phyloP scores from a whole-genome alignment of 2,113 vertebrate genomes.

The Felis chaus region DNA sequence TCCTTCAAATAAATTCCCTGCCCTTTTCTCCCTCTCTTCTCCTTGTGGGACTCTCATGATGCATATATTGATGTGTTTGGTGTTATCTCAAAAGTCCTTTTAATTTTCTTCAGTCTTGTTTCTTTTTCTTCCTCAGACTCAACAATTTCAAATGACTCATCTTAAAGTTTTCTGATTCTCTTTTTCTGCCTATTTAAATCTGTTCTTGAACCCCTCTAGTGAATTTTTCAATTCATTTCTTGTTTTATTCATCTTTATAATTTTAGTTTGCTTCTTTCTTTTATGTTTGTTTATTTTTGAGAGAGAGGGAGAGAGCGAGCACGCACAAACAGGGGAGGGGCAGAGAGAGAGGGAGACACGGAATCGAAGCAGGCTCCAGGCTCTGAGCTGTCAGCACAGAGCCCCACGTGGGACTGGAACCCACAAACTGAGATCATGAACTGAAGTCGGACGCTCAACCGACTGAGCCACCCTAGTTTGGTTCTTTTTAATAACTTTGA shows the following conservation, averaged over 20 bases:
- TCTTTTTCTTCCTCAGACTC: not conserved
- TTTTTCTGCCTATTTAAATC: not conserved
- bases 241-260: not conserved
- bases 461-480: too few relatives aligned
- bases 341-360: too few relatives aligned
- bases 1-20: not conserved
- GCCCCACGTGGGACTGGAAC: too few relatives aligned
- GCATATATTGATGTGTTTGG: not conserved
- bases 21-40: not conserved
- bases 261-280: conserved; percentile 19
- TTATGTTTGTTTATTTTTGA: too few relatives aligned
- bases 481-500: not conserved
- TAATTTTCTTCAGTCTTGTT: not conserved
- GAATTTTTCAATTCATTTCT: not conserved
- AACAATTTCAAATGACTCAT: not conserved
- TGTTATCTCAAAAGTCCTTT: not conserved
- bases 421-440: too few relatives aligned
- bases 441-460: too few relatives aligned
- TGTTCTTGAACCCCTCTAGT: not conserved
- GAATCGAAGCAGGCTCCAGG: too few relatives aligned
- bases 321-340: too few relatives aligned
- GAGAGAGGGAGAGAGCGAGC: too few relatives aligned
- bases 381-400: too few relatives aligned
- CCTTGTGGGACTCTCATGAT: not conserved
- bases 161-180: not conserved